Conservation (phyloP, 2,797 vertebrate species). For the Myotis planiceps region DNA sequence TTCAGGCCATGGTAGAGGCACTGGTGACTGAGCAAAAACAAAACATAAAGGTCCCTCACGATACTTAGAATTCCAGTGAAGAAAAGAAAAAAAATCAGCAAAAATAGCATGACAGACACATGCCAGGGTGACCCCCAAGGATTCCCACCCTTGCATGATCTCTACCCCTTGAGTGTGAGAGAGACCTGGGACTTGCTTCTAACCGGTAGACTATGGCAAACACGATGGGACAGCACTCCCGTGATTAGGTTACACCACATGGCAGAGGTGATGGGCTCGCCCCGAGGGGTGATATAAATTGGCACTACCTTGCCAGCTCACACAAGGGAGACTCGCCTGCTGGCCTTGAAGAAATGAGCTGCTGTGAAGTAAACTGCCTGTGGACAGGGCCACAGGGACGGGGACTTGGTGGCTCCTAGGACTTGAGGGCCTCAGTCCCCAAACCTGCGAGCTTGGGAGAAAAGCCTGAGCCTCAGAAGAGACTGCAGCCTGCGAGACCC, state of each 20-base stretch:
- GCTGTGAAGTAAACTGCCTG: not conserved
- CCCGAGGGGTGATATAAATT: not conserved
- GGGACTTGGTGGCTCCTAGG: not conserved
- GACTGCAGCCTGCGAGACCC: not conserved
- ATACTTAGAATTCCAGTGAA: not conserved
- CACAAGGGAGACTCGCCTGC: not conserved
- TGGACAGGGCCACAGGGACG: not conserved
- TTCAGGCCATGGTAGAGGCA: not conserved
- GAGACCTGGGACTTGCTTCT: conserved; percentile 1
- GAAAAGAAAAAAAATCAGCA: not conserved
- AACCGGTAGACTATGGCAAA: not conserved
- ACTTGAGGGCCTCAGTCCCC: not conserved
- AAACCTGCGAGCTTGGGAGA: not conserved
- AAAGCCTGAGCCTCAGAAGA: not conserved
- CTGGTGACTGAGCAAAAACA: not conserved
- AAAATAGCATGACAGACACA: not conserved
- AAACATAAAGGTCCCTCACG: not conserved
- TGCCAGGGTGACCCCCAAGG: not conserved
- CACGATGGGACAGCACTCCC: not conserved
- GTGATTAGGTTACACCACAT: not conserved
- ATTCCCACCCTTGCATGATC: not conserved
- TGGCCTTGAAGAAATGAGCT: not conserved
- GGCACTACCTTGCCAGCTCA: not conserved
- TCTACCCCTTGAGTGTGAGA: not conserved
- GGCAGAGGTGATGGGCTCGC: not conserved